Conservation (phyloP, 2,113 vertebrate genomes). For the Tor tambroides region DNA sequence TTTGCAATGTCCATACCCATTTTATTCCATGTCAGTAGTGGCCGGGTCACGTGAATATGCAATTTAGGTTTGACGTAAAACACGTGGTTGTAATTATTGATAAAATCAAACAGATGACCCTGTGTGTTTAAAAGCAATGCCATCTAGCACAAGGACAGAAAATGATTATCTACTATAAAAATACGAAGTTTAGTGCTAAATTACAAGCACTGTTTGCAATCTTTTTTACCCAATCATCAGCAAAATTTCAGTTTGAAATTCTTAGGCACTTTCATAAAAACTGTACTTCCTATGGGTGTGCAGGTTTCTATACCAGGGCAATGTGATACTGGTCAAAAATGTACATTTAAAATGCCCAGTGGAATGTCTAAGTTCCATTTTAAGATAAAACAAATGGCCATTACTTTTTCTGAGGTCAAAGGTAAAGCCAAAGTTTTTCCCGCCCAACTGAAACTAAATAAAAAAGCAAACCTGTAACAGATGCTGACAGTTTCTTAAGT, state of each 20-base stretch:
- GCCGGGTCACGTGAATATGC: background rate
- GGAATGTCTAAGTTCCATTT: slow-evolving; percentile 1
- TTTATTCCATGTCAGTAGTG: background rate
- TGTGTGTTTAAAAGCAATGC: slow-evolving; percentile 12
- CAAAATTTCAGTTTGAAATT: background rate
- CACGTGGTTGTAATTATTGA: slow-evolving; percentile 29
- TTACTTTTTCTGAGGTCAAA: background rate
- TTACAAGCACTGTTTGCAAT: background rate
- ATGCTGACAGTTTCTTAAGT: slow-evolving; percentile 13
- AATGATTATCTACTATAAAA: background rate
- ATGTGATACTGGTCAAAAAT: background rate
- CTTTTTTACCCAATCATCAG: background rate
- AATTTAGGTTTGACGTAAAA: slow-evolving; percentile 37
- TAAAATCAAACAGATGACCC: background rate
- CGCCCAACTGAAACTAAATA: background rate
- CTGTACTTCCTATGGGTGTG: background rate
- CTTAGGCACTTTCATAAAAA: background rate
- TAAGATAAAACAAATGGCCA: slow-evolving; percentile 3
- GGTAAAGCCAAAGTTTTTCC: background rate
- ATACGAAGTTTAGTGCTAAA: background rate
- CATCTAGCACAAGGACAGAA: background rate
- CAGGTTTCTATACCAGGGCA: background rate
- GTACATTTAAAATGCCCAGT: no score
- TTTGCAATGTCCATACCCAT: background rate
- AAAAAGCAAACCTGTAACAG: background rate